Conservation (phyloP, 2,888 invertebrate species). For the Eucera pruinosa region DNA sequence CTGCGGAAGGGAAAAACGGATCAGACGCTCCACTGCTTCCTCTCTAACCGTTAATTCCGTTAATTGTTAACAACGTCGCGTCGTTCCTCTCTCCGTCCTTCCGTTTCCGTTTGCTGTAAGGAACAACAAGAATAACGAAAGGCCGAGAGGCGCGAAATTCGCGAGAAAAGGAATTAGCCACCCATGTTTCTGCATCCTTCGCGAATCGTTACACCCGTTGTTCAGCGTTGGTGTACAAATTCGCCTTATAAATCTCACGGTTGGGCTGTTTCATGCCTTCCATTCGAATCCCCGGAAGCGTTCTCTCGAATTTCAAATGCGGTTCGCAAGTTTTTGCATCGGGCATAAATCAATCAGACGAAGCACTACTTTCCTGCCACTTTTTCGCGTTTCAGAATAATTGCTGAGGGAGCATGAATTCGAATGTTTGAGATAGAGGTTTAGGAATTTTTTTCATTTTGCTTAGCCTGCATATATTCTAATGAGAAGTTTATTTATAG, state of each 20-base stretch:
- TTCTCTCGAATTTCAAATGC: slow-evolving; percentile 49
- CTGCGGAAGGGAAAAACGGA: neutral
- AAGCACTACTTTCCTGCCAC: neutral
- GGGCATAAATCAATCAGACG: slow-evolving; percentile 44
- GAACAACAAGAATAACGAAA: slow-evolving; percentile 10
- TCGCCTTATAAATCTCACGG: slow-evolving; percentile 44
- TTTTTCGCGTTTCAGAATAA: slow-evolving; percentile 18
- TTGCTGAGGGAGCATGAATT: slow-evolving; percentile 35
- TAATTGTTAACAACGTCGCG: slow-evolving; percentile 30
- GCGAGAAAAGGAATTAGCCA: slow-evolving; percentile 25
- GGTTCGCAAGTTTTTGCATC: slow-evolving; percentile 35
- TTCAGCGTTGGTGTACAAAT: slow-evolving; percentile 26
- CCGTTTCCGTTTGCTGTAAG: neutral
- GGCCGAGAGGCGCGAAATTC: neutral
- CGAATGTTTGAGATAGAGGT: neutral
- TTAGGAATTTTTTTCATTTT: neutral
- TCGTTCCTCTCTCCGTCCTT: neutral
- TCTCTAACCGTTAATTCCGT: slow-evolving; percentile 28
- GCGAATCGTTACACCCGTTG: slow-evolving; percentile 29
- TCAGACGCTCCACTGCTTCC: slow-evolving; percentile 16
- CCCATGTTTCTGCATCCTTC: slow-evolving; percentile 17
- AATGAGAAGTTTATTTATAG: neutral
- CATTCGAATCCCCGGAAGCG: neutral
- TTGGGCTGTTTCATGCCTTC: slow-evolving; percentile 6
- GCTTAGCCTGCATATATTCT: too few species aligned